Conservation (phyloP, 2,797 vertebrate genomes). For the Lerista edwardsae region DNA sequence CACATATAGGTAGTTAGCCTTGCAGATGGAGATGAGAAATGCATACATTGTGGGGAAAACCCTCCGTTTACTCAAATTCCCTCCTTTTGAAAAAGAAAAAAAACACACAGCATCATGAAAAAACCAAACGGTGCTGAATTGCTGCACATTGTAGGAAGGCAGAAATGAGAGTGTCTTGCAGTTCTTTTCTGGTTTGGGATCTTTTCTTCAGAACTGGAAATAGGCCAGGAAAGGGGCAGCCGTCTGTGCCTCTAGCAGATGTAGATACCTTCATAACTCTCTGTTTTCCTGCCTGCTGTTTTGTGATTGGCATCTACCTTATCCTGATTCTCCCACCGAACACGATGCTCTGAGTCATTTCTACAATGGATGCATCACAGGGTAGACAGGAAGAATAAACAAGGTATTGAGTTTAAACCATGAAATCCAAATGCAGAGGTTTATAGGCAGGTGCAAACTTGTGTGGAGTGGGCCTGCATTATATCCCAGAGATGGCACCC, state of each 20-base stretch:
- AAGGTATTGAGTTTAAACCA: background rate
- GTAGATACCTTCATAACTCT: background rate
- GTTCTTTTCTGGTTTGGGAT: background rate
- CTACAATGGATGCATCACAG: background rate
- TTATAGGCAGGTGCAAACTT: background rate
- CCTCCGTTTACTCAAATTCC: background rate
- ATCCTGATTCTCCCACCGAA: slow-evolving; percentile 2
- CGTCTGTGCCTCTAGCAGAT: background rate
- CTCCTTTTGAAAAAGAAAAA: rapidly evolving
- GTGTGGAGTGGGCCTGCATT: background rate
- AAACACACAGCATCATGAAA: background rate
- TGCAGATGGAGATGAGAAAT: background rate
- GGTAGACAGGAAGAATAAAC: slow-evolving; percentile 33
- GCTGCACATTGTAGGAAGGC: background rate
- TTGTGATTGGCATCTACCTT: slow-evolving; percentile 8
- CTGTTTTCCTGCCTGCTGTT: background rate
- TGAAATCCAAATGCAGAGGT: background rate
- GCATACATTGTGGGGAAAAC: background rate
- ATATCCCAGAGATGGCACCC: background rate
- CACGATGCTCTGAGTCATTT: background rate
- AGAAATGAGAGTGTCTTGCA: rapidly evolving
- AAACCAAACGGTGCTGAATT: background rate
- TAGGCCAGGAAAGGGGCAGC: background rate
- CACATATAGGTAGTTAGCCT: background rate
- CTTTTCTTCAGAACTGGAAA: background rate